phyloP scores from a whole-genome alignment of 1,140 invertebrate species.

The Conus betulinus region DNA sequence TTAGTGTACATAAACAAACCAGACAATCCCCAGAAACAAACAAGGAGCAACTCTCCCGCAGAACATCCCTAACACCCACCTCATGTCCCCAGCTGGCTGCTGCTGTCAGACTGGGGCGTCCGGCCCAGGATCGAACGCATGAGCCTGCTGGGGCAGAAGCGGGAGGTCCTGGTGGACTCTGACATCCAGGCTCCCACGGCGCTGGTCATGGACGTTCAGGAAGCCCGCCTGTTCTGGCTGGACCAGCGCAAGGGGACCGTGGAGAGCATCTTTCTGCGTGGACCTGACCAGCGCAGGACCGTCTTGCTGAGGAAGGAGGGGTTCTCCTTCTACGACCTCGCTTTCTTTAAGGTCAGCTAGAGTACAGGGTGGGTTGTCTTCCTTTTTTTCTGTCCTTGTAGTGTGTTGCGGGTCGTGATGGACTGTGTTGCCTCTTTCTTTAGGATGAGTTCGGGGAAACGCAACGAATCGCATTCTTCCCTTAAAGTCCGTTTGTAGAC shows the following conservation, averaged over 20 bases:
- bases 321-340: constrained; percentile 63
- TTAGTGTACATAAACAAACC: background rate
- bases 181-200: constrained; percentile 95
- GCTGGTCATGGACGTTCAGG: constrained; percentile 95
- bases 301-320: constrained; percentile 49
- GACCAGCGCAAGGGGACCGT: constrained; percentile 90
- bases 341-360: constrained; percentile 56
- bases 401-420: no score
- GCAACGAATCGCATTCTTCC: no score
- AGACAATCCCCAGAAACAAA: background rate
- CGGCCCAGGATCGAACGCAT: constrained; percentile 91
- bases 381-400: no score
- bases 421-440: no score
- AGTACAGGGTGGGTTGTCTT: no score
- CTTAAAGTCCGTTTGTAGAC: no score
- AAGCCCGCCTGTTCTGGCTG: constrained; percentile 94
- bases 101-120: constrained; percentile 91
- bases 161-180: constrained; percentile 80
- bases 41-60: background rate
- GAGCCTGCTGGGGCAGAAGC: constrained; percentile 90
- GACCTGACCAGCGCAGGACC: constrained; percentile 77
- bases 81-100: constrained; percentile 55
- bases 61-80: background rate
- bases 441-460: no score
- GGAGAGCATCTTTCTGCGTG: constrained; percentile 91